Evolutionary conservation across 2,888 invertebrate genomes (phyloP).

Genomic region (Pristionchus exspectatus): DNA sequence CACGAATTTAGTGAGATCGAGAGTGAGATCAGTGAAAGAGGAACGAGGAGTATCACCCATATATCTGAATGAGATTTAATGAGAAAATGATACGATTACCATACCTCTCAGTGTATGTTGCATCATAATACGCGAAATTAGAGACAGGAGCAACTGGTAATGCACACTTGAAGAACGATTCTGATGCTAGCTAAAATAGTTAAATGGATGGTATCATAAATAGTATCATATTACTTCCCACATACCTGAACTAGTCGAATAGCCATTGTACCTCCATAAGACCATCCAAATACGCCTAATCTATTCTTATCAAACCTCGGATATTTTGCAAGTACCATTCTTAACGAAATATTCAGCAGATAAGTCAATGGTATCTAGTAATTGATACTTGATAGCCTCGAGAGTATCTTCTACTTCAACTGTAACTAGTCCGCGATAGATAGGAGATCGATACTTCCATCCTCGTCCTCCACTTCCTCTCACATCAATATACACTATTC

Average conservation of each 20-base stretch:
- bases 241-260: slow-evolving; percentile 18
- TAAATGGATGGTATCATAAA: no score
- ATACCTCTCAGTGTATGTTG: slow-evolving; percentile 90
- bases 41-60: slow-evolving; percentile 94
- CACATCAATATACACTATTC: slow-evolving; percentile 94
- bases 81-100: slow-evolving; percentile 77
- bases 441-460: slow-evolving; percentile 79
- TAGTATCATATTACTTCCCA: background rate
- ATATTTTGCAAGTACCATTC: slow-evolving; percentile 62
- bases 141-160: slow-evolving; percentile 95
- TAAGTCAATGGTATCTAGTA: background rate
- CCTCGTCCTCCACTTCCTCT: slow-evolving; percentile 92
- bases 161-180: slow-evolving; percentile 92
- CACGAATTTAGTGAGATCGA: slow-evolving; percentile 90
- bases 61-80: slow-evolving; percentile 83
- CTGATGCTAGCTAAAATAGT: slow-evolving; percentile 54
- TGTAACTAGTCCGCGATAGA: slow-evolving; percentile 89
- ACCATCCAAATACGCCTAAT: slow-evolving; percentile 95
- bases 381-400: slow-evolving; percentile 83
- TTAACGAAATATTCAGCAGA: slow-evolving; percentile 81
- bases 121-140: slow-evolving; percentile 96
- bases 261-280: slow-evolving; percentile 93
- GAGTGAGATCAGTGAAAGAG: slow-evolving; percentile 85
- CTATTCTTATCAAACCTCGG: slow-evolving; percentile 79
- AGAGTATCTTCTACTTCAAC: slow-evolving; percentile 96